Base-by-base conservation (phyloP, 2,113 vertebrate genomes). In the Phylloscopus trochilus region DNA sequence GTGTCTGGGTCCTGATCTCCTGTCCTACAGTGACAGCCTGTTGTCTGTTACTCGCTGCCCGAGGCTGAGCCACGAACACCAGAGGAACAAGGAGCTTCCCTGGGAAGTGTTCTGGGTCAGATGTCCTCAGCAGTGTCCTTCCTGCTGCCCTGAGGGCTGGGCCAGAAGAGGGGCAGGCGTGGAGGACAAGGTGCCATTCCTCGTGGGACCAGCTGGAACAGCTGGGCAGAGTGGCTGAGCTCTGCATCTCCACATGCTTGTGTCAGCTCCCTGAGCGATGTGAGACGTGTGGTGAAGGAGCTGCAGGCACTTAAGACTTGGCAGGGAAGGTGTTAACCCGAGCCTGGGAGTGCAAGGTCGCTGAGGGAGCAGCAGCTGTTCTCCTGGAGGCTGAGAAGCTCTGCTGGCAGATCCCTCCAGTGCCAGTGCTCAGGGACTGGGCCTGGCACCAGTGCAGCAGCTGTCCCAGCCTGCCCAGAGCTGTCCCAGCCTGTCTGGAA, bases 361-460 rank as follows among this genome's bases (percentile, higher is more conserved):
- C 13, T 2, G 2, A 6, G 64, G 28, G 53, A 47, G 5, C 7
- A 2, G 7, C 7, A 8, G 22, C 24, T 22, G 0, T 15, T 55
- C 23, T 43, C 49, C 6, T 23, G 63, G 82, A 43, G 77, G 12
- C 55, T 22, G 52, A 3, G 7, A 0, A 0, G 7, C n/a, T 18
- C 77, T 15, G 55, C 11, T 0, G 13, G 11, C 1, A 53, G 21
- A 6, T 1, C 26, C 47, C 30, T 28, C 28, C 0, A 0, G 37
- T 17, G 43, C 80, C 75, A 13, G 17, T 17, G 15, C 67, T 9
- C 31, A 8, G 49, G 58, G 58, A 7, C 41, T 2, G 12, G 30
- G 27, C 21, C 39, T 30, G 39, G 31, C 46, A 37, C 58, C 6
- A 8, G 33, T 2, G 64, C 77, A 43, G 72, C 27, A 8, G 26